Evolutionary conservation across 2,888 invertebrate species (phyloP).

Genomic region (Melikaiella ostensackeni): DNA sequence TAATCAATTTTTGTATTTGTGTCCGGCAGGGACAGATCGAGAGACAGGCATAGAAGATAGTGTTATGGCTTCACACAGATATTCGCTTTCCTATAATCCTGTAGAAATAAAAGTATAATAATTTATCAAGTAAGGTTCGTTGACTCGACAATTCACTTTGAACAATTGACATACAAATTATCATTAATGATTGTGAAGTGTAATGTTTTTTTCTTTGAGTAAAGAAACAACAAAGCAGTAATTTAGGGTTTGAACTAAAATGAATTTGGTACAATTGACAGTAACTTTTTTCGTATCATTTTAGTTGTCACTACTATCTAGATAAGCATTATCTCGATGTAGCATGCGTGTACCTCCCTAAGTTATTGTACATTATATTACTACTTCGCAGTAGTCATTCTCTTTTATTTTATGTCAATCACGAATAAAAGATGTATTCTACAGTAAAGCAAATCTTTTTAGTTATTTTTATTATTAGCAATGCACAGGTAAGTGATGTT

Average conservation of each 20-base stretch:
- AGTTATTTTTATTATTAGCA: conserved; percentile 1
- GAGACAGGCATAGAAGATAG: conserved; percentile 75
- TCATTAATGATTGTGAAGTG: not conserved
- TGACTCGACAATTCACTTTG: not conserved
- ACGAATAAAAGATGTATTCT: conserved; percentile 55
- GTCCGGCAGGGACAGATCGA: conserved; percentile 74
- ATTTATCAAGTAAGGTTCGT: not conserved
- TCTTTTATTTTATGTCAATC: conserved; percentile 52
- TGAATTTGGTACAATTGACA: not conserved
- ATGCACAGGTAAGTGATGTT: conserved; percentile 40
- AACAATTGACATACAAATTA: not conserved
- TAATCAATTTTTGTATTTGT: conserved; percentile 69
- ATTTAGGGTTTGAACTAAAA: not conserved
- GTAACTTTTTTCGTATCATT: conserved; percentile 46
- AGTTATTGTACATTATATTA: conserved; percentile 64
- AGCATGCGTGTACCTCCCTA: conserved; percentile 67
- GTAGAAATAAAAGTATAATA: conserved; percentile 9
- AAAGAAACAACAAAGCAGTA: not conserved
- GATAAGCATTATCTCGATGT: conserved; percentile 59
- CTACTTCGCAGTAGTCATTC: conserved; percentile 52
- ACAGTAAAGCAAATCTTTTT: conserved; percentile 52
- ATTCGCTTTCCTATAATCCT: conserved; percentile 36
- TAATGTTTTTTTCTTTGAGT: not conserved
- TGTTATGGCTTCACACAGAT: conserved; percentile 63
- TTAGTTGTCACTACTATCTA: conserved; percentile 49